A percentile compares a stretch with the other conserved stretches of the same genome.
Evolutionary conservation across 1,140 invertebrate genomes (phyloP).

Genomic region (Dermatophagoides farinae): DNA sequence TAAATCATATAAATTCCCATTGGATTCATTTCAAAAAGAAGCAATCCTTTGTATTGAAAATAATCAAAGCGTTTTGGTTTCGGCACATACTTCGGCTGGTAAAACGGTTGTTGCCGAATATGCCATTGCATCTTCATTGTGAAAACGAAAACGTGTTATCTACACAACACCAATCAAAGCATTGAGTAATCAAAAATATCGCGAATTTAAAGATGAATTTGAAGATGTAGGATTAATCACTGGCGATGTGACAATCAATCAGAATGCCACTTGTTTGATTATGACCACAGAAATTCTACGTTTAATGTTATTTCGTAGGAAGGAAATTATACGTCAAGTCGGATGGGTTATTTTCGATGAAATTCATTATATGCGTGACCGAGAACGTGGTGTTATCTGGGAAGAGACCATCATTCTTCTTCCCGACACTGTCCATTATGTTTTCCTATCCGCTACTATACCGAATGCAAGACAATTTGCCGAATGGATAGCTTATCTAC

Average conservation of each 20-base stretch:
- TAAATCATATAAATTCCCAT: constrained; percentile 77
- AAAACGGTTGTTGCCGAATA: constrained; percentile 98
- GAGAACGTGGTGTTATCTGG: constrained; percentile 97
- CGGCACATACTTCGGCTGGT: constrained; percentile 94
- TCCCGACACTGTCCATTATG: constrained; percentile 93
- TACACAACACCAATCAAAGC: constrained; percentile 99
- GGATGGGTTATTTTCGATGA: constrained; percentile 99
- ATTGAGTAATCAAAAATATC: constrained; percentile 96
- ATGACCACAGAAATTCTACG: constrained; percentile 99
- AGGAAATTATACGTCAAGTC: constrained; percentile 91
- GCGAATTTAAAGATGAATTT: constrained; percentile 94
- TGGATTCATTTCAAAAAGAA: constrained; percentile 97
- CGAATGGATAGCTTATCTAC: constrained; percentile 92
- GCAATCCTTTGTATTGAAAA: constrained; percentile 94
- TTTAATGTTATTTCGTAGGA: constrained; percentile 95
- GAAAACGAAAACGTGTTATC: constrained; percentile 68
- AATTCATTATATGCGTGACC: constrained; percentile 99
- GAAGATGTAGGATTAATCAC: constrained; percentile 93
- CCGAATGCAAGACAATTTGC: constrained; percentile 94
- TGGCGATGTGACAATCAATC: constrained; percentile 98
- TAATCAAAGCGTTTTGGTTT: constrained; percentile 64
- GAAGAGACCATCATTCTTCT: constrained; percentile 97
- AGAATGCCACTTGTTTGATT: constrained; percentile 84
- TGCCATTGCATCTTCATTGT: constrained; percentile 45
- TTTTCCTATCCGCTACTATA: constrained; percentile 97